Percentiles rank a stretch among this genome's conserved stretches.
These are phyloP conservation scores for Syngnathus scovelli DNA, from an alignment of 2,113 vertebrate species.

Conservation along the genomic window DNA sequence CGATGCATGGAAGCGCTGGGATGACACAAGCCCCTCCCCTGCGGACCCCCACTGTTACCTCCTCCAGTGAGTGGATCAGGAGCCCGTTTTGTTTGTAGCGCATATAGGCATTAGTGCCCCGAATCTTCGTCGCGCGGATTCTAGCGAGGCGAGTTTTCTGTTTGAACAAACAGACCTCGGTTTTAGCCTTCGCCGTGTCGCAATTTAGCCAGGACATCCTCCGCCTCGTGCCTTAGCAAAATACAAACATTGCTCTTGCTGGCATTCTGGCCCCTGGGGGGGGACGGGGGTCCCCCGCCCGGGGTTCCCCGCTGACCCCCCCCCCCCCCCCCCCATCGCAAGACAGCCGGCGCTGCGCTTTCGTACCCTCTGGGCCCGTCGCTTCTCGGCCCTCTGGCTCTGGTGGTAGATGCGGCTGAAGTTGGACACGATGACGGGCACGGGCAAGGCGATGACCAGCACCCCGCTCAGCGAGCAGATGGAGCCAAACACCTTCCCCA, in stretches of 20 bases:
- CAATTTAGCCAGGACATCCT: too few relatives aligned
- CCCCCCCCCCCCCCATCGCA: too few relatives aligned
- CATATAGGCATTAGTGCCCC: constrained; percentile 93
- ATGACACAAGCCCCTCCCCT: constrained; percentile 37
- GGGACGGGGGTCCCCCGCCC: too few relatives aligned
- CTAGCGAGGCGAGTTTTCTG: constrained; percentile 96
- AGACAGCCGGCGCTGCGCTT: background rate
- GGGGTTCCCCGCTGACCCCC: too few relatives aligned
- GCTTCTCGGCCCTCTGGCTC: constrained; percentile 95
- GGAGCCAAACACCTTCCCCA: constrained; percentile 97
- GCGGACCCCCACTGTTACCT: constrained; percentile 71
- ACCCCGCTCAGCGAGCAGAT: constrained; percentile 97
- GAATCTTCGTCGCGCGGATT: constrained; percentile 91
- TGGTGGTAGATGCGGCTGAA: constrained; percentile 99
- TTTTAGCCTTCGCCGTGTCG: constrained; percentile 61
- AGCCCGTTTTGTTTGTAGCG: constrained; percentile 96
- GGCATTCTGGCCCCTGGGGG: too few relatives aligned
- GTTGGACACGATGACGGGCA: constrained; percentile 99
- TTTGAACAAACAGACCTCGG: constrained; percentile 73
- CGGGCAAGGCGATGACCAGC: constrained; percentile 94
- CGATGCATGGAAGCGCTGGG: constrained; percentile 59
- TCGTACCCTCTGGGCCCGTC: constrained; percentile 91
- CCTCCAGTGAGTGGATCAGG: constrained; percentile 82
- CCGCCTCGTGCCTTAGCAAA: too few relatives aligned
- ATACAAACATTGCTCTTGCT: too few relatives aligned